A percentile compares a stretch with the other conserved stretches of the same genome.
phyloP scores from a whole-genome alignment of 2,797 vertebrate species.

The Syngnathus rostellatus region DNA sequence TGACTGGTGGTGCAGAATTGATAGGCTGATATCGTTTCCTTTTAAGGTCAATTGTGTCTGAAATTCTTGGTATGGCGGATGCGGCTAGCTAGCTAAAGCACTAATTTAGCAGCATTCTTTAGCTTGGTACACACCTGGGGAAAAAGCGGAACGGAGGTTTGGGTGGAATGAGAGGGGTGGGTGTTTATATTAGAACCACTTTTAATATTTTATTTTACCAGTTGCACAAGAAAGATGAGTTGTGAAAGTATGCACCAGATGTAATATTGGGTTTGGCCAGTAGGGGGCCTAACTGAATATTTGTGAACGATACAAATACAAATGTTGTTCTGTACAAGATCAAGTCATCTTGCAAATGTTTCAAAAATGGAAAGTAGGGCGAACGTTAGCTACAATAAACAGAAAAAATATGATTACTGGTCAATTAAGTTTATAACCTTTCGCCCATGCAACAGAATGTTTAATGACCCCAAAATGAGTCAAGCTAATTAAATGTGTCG shows the following conservation, averaged over 20 bases:
- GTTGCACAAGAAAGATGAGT: background rate
- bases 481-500: background rate
- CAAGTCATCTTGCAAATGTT: background rate
- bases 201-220: background rate
- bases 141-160: constrained; percentile 4
- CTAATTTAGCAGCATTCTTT: constrained; percentile 56
- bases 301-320: background rate
- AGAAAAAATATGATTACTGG: background rate
- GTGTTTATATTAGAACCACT: too few relatives aligned
- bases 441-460: background rate
- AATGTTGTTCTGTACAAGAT: background rate
- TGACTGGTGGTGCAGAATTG: constrained; percentile 58
- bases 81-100: constrained; percentile 53
- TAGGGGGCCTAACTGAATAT: background rate
- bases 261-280: background rate
- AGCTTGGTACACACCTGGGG: constrained; percentile 44
- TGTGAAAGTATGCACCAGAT: background rate
- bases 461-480: background rate
- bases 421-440: background rate
- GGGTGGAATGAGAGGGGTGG: background rate
- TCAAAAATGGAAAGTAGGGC: background rate
- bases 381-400: too few relatives aligned
- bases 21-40: constrained; percentile 64
- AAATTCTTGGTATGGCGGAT: constrained; percentile 52
- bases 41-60: constrained; percentile 65